Base-by-base conservation (phyloP, 2,113 vertebrate species). In the Leptocoma aspasia region DNA sequence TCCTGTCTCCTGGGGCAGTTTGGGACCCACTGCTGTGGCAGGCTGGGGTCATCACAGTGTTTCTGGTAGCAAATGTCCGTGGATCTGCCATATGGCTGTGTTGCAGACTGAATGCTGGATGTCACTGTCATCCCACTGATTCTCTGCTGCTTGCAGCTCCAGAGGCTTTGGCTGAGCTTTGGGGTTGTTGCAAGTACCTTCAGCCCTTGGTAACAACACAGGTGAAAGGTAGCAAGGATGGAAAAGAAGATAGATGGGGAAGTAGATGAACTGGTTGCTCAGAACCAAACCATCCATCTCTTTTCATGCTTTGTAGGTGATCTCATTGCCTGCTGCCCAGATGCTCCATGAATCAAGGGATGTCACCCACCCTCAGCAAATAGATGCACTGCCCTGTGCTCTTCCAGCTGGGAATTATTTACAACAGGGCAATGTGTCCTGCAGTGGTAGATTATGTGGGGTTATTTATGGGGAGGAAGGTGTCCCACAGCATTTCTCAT, bases 401-500 rank as follows among this genome's bases (percentile, higher is more conserved):
- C 68, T 71, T 92, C 60, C 93, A 92, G 84, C 60, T 44, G n/a
- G 72, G 54, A 54, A 39, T 80, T 88, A 69, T 94, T 92, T 93
- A 73, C 73, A 65, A 23, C 2, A 0, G 30, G 66, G 54, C 50
- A 27, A n/a, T 85, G 82, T 91, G 90, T 91, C 70, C 50, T 91
- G 53, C 1, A 1, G 19, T 47, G 27, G 52, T 57, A 54, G 82
- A 35, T 79, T 89, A 17, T 64, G 56, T 66, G 49, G 78, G 54
- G 70, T 94, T 91, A 91, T 90, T 97, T 91, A 97, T 92, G 90
- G 44, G 59, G 50, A 73, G 35, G 59, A 87, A 88, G 61, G 42
- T 13, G 26, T 89, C 45, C 64, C 75, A 54, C 37, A 57, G 54
- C 63, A 82, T 61, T 92, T 94, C 78, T 91, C 56, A 96, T 95